Percentiles rank a stretch among this genome's conserved stretches.
These are phyloP conservation scores for Aix galericulata DNA, from an alignment of 2,113 vertebrate genomes.

Conservation along the genomic window DNA sequence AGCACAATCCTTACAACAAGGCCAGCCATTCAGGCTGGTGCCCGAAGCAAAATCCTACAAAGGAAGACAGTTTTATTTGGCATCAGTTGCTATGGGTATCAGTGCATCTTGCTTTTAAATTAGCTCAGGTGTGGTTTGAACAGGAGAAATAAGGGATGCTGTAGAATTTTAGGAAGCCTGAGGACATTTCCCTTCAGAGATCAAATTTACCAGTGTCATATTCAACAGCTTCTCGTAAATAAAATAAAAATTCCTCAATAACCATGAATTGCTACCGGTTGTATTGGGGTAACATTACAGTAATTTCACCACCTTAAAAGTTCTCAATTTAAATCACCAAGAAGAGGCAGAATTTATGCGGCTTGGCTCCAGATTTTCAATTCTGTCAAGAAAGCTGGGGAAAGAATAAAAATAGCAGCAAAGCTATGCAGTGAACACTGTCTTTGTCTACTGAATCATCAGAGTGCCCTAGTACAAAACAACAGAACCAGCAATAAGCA, in stretches of 20 bases:
- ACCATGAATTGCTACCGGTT: background rate
- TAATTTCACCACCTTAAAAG: background rate
- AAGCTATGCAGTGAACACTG: slow-evolving; percentile 8
- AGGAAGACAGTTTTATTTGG: background rate
- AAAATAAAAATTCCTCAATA: background rate
- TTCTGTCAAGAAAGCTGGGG: background rate
- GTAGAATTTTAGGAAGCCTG: background rate
- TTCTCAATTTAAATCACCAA: background rate
- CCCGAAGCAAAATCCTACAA: background rate
- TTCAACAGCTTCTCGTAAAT: background rate
- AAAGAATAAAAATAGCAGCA: background rate
- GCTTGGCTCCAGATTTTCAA: background rate
- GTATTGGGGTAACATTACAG: background rate
- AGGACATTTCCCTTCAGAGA: background rate
- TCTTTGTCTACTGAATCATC: slow-evolving; percentile 41
- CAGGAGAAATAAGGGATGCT: background rate
- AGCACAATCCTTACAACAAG: background rate
- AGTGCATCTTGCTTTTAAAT: background rate
- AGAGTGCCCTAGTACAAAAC: background rate
- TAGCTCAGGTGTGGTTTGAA: background rate
- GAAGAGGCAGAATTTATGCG: background rate
- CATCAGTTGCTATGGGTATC: background rate
- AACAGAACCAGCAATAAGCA: background rate
- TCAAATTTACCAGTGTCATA: background rate
- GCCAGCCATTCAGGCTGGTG: background rate